A percentile compares a stretch with the other conserved stretches of the same genome.
Evolutionary conservation across 2,797 vertebrate species (phyloP).

Genomic region (Sus cebifrons): DNA sequence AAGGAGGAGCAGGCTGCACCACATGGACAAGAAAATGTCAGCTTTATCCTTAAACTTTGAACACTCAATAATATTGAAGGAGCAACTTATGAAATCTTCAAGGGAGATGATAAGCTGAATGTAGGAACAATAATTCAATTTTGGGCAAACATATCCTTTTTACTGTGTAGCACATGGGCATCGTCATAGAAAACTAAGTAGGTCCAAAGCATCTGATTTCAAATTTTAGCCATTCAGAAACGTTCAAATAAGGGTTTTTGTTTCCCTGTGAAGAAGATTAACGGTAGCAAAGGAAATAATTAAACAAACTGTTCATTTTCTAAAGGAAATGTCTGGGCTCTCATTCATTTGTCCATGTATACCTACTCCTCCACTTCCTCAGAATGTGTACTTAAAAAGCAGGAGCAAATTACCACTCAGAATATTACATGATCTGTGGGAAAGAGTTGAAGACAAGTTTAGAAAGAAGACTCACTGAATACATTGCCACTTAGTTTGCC

Average conservation of each 20-base stretch:
- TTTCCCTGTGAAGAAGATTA: slow-evolving; percentile 14
- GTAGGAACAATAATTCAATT: slow-evolving; percentile 15
- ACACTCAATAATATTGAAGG: neutral
- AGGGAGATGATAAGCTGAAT: slow-evolving; percentile 25
- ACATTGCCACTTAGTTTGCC: neutral
- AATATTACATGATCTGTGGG: neutral
- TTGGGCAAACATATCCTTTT: slow-evolving; percentile 7
- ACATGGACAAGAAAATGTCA: neutral
- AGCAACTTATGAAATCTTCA: slow-evolving; percentile 35
- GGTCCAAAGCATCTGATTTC: slow-evolving; percentile 27
- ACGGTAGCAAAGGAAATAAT: neutral
- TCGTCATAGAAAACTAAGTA: neutral
- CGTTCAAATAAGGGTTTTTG: slow-evolving; percentile 1
- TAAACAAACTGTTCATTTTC: slow-evolving; percentile 31
- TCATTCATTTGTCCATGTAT: neutral
- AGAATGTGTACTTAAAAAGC: neutral
- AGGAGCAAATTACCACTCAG: neutral
- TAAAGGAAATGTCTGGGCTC: neutral
- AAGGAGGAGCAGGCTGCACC: neutral
- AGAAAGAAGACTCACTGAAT: neutral
- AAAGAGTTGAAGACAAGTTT: neutral
- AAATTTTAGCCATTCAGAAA: slow-evolving; percentile 54
- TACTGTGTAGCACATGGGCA: neutral
- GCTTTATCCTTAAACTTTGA: slow-evolving; percentile 33
- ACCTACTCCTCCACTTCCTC: neutral